Evolutionary conservation across 2,797 vertebrate genomes (phyloP), one percentile per base, ranked within the genome.

Genomic region (Catostomus latipinnis): DNA sequence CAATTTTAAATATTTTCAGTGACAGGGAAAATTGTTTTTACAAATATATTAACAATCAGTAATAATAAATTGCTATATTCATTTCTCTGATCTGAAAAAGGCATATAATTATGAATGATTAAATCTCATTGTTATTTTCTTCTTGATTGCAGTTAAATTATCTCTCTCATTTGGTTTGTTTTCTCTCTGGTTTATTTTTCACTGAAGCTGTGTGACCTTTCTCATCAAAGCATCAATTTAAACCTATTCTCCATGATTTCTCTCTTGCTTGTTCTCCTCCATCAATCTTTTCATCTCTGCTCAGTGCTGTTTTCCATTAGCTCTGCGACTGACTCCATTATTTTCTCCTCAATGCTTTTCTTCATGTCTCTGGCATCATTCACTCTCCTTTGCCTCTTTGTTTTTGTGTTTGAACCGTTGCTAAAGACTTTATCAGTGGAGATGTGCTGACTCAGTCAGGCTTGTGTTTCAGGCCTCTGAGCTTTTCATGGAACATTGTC

Each of bases 151-250:
- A 43, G 13, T 52, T 1, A 53, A 50, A 70, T 69, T 13, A 60
- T 74, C 50, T 60, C 61, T 61, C 49, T 63, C 22, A 74, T 63
- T 54, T 48, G 12, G 54, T 52, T 61, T 61, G 10, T 34, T 48
- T 46, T n/a, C 60, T 50, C 74, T 71, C 63, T 80, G 71, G 46
- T 45, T 75, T 65, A 14, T 14, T 53, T 58, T 18, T 68, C 16
- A 34, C 56, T 77, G 56, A 61, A 54, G 45, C 49, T 74, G 56
- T 62, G 56, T 61, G 72, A 81, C 73, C 56, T 70, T 54, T 83
- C 52, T 63, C 69, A 73, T 67, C 72, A 66, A 72, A 74, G 71
- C 46, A 75, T 63, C 45, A 75, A 61, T 69, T 74, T 52, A 57
- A 6, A 48, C 48, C 10, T 62, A 22, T 69, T 73, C n/a, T 60